Evolutionary conservation across 2,888 invertebrate species (phyloP).

Genomic region (Pilophorus perplexus): DNA sequence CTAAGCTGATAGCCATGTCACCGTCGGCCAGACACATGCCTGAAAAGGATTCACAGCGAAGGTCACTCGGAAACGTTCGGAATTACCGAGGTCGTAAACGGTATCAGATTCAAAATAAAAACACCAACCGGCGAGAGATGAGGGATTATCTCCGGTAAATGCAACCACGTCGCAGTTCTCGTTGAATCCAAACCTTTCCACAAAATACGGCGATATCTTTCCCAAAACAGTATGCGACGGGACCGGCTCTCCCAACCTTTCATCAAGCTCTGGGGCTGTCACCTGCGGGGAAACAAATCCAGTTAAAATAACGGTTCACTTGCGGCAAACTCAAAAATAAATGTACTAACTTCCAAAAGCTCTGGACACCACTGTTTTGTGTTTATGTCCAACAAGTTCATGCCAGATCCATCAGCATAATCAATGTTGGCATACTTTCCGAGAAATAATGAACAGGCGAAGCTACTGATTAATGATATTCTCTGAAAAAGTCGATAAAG

Average conservation of each 20-base stretch:
- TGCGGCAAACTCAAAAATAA: not conserved
- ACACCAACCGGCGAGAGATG: constrained; percentile 69
- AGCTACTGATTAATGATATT: constrained; percentile 91
- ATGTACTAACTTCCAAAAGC: constrained; percentile 64
- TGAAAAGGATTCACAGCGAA: constrained; percentile 50
- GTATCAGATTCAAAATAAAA: not conserved
- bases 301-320: not conserved
- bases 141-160: constrained; percentile 95
- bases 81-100: not conserved
- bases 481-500: constrained; percentile 66
- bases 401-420: constrained; percentile 89
- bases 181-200: constrained; percentile 81
- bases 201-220: constrained; percentile 72
- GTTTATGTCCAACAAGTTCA: constrained; percentile 87
- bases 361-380: constrained; percentile 71
- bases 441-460: constrained; percentile 81
- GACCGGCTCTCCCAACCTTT: constrained; percentile 73
- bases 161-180: constrained; percentile 76
- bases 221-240: constrained; percentile 71
- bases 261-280: constrained; percentile 70
- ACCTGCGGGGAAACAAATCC: constrained; percentile 55
- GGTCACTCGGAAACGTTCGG: not conserved
- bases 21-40: constrained; percentile 76
- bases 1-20: constrained; percentile 84
- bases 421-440: constrained; percentile 90